Conservation (phyloP, 2,888 invertebrate genomes). For the Platynereis dumerilii region DNA sequence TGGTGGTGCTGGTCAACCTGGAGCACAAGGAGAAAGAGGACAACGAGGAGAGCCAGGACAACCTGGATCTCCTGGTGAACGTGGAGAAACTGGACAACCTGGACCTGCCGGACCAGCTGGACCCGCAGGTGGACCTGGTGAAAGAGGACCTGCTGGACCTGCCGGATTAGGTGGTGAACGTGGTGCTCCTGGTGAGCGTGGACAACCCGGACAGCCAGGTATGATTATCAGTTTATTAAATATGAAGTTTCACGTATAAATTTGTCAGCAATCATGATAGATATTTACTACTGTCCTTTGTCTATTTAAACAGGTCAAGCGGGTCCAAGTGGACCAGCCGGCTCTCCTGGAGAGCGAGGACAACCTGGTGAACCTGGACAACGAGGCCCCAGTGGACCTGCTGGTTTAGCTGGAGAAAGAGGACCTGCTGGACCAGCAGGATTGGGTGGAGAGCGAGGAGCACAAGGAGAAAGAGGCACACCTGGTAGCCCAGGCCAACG, state of each 20-base stretch:
- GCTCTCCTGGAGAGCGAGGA: constrained; percentile 22
- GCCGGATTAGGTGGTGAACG: constrained; percentile 15
- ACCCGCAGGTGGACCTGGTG: constrained; percentile 22
- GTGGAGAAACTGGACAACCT: constrained; percentile 14
- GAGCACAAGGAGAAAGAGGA: constrained; percentile 28
- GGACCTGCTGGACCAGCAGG: constrained; percentile 22
- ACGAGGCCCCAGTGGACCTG: constrained; percentile 1
- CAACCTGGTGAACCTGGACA: constrained; percentile 20
- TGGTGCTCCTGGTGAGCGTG: constrained; percentile 18
- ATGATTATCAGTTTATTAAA: neutral
- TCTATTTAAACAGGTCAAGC: constrained; percentile 13
- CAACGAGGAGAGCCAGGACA: constrained; percentile 18
- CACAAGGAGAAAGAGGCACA: neutral
- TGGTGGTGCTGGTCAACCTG: constrained; percentile 13
- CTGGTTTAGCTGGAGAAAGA: constrained; percentile 17
- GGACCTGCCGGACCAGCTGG: constrained; percentile 28
- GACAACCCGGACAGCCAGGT: constrained; percentile 18
- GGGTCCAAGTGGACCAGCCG: constrained; percentile 20
- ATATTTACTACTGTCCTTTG: no score
- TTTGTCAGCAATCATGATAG: no score
- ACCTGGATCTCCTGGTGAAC: constrained; percentile 10
- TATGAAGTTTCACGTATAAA: no score
- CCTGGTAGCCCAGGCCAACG: constrained; percentile 8
- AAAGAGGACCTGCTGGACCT: constrained; percentile 22
- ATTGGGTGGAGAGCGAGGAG: no score